Conservation (phyloP, 2,797 vertebrate species). For the Malurus leucopterus region DNA sequence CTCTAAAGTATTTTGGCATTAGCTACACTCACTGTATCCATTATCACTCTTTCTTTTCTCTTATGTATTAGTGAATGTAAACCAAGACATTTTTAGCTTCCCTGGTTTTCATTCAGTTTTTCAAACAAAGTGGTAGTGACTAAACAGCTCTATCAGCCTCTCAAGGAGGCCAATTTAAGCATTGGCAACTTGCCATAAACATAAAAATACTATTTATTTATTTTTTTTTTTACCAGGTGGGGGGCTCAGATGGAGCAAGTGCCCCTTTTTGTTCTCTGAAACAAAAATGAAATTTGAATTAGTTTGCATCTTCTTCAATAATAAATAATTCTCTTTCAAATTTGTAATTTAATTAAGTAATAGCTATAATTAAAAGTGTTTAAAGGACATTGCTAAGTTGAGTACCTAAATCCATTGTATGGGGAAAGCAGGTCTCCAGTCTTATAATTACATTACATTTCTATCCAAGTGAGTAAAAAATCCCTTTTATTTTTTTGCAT, state of each 20-base stretch:
- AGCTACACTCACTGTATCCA: neutral
- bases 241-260: neutral
- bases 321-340: neutral
- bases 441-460: neutral
- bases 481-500: slow-evolving; percentile 22
- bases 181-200: slow-evolving; percentile 59
- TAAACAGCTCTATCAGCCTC: slow-evolving; percentile 36
- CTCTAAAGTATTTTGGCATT: neutral
- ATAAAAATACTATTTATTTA: slow-evolving; percentile 56
- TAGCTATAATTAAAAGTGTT: slow-evolving; percentile 24
- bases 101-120: slow-evolving; percentile 56
- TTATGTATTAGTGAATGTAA: slow-evolving; percentile 29
- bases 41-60: slow-evolving; percentile 17
- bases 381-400: neutral
- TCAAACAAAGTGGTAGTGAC: slow-evolving; percentile 60
- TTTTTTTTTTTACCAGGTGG: neutral
- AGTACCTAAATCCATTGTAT: neutral
- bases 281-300: neutral
- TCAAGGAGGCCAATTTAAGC: slow-evolving; percentile 55
- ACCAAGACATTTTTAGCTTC: slow-evolving; percentile 26
- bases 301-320: slow-evolving; percentile 10
- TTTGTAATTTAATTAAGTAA: slow-evolving; percentile 49
- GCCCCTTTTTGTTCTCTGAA: slow-evolving; percentile 3
- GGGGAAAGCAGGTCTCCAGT: neutral
- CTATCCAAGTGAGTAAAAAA: neutral